Evolutionary conservation across 1,140 invertebrate species (phyloP).

Genomic region (Pogonomyrmex barbatus): DNA sequence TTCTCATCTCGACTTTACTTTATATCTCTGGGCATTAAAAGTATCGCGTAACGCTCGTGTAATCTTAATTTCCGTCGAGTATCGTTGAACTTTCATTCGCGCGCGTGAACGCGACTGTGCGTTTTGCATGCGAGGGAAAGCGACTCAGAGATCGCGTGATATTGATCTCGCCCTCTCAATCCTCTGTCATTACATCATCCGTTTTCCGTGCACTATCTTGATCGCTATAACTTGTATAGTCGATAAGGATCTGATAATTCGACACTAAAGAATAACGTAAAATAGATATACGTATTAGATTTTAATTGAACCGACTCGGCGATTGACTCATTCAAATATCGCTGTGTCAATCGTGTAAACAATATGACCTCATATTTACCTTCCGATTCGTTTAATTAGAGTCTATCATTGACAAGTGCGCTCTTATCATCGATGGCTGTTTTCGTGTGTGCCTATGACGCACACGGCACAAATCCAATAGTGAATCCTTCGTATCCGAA

Average conservation of each 20-base stretch:
- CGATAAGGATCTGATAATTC: constrained; percentile 6
- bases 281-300: background rate
- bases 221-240: background rate
- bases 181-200: constrained; percentile 2
- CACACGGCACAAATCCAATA: constrained; percentile 44
- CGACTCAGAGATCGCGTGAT: constrained; percentile 24
- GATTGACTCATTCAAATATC: constrained; percentile 41
- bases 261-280: background rate
- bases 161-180: background rate
- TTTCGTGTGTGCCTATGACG: constrained; percentile 31
- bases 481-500: constrained; percentile 32
- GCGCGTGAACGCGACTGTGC: too few species aligned
- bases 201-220: background rate
- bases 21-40: background rate
- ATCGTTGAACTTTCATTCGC: background rate
- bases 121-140: background rate
- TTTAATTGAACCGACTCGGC: constrained; percentile 9
- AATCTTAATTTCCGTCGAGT: background rate
- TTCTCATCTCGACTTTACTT: background rate
- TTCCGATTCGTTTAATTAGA: constrained; percentile 52
- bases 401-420: constrained; percentile 29
- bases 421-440: constrained; percentile 36
- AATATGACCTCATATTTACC: constrained; percentile 46
- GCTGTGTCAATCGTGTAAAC: constrained; percentile 25
- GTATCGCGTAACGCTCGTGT: background rate